A percentile compares a stretch with the other conserved stretches of the same genome.
phyloP scores from a whole-genome alignment of 2,797 vertebrate genomes.

The Selene dorsalis region DNA sequence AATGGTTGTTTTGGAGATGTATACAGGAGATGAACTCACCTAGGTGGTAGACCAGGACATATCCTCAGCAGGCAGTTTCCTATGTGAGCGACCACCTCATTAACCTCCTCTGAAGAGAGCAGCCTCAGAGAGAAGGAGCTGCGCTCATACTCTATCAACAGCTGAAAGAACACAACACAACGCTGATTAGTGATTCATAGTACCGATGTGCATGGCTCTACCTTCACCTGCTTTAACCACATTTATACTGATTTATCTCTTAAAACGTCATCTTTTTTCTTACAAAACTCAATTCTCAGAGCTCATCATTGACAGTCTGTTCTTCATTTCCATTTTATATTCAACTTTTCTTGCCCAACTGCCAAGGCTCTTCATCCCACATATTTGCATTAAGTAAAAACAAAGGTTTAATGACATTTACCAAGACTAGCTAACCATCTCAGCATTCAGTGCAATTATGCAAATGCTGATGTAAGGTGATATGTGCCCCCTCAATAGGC shows the following conservation, averaged over 20 bases:
- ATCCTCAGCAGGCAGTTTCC: slow-evolving; percentile 93
- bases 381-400: slow-evolving; percentile 26
- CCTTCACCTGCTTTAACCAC: background rate
- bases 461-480: slow-evolving; percentile 48
- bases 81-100: slow-evolving; percentile 92
- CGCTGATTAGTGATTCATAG: slow-evolving; percentile 13
- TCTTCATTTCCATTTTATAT: background rate
- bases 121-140: slow-evolving; percentile 92
- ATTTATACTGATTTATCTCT: background rate
- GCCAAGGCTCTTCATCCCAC: background rate
- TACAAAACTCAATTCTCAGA: background rate
- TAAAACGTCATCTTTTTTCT: background rate
- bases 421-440: slow-evolving; percentile 32
- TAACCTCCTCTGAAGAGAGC: slow-evolving; percentile 91
- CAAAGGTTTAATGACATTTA: slow-evolving; percentile 55
- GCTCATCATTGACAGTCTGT: too few species aligned
- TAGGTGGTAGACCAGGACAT: slow-evolving; percentile 92
- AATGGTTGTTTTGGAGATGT: background rate
- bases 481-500: slow-evolving; percentile 34
- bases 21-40: slow-evolving; percentile 82
- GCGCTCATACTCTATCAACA: slow-evolving; percentile 90
- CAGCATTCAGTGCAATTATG: slow-evolving; percentile 46
- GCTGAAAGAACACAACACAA: slow-evolving; percentile 63
- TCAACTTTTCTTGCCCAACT: background rate
- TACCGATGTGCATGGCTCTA: background rate